Percentiles rank a stretch among this genome's conserved stretches.
These are phyloP conservation scores for Operophtera brumata DNA, from an alignment of 2,888 invertebrate genomes.

Conservation along the genomic window DNA sequence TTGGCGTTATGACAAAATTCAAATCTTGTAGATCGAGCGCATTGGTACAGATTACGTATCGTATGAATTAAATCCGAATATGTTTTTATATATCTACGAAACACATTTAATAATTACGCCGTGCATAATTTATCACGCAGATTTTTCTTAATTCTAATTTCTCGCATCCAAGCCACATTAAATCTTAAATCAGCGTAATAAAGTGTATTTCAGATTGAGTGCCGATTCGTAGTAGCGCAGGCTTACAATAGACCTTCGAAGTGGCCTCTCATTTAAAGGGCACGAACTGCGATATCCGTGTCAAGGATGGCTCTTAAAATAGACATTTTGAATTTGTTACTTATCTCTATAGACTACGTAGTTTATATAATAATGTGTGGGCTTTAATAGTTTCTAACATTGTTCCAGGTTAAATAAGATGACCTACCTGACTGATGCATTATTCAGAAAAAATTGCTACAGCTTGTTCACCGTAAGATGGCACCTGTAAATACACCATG, in stretches of 20 bases:
- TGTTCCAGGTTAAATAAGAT: not conserved
- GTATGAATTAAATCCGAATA: too few relatives aligned
- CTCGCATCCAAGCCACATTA: too few relatives aligned
- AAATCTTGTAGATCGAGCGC: too few relatives aligned
- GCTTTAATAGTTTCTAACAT: not conserved
- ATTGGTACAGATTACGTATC: too few relatives aligned
- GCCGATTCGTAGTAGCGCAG: slow-evolving; percentile 1
- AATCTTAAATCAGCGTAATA: not conserved
- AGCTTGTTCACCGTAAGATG: too few relatives aligned
- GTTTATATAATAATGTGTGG: not conserved
- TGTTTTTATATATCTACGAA: not conserved
- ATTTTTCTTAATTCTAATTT: too few relatives aligned
- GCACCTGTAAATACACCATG: too few relatives aligned
- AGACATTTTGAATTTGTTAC: slow-evolving; percentile 46
- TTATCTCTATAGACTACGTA: slow-evolving; percentile 12
- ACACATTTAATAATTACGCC: not conserved
- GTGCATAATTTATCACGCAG: too few relatives aligned
- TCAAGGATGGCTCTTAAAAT: slow-evolving; percentile 66
- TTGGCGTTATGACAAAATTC: too few relatives aligned
- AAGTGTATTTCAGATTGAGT: slow-evolving; percentile 1
- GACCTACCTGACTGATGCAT: not conserved
- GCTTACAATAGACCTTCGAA: slow-evolving; percentile 47
- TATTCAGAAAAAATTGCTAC: too few relatives aligned
- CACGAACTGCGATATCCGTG: slow-evolving; percentile 62
- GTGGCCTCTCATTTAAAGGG: slow-evolving; percentile 53